phyloP scores from a whole-genome alignment of 2,888 invertebrate genomes.

The Eumacrocentrus americanus region DNA sequence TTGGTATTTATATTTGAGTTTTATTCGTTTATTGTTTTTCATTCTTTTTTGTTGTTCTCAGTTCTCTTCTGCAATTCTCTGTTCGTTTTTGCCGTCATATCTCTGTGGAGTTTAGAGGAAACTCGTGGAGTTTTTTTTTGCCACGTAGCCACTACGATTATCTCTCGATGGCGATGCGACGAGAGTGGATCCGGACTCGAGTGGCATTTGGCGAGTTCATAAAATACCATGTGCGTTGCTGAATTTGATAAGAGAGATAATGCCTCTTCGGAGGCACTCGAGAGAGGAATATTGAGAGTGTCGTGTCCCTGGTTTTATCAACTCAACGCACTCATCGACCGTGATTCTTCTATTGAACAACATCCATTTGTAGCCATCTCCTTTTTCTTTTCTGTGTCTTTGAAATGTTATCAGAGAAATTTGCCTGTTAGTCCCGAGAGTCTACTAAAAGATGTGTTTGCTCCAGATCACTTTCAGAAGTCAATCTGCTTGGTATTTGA shows the following conservation, averaged over 20 bases:
- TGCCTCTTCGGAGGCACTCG: constrained; percentile 16
- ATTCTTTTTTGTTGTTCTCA: no score
- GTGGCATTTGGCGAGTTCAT: constrained; percentile 29
- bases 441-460: no score
- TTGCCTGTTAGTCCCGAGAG: no score
- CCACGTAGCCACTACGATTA: constrained; percentile 3
- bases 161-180: constrained; percentile 8
- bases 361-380: not conserved
- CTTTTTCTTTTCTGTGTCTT: no score
- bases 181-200: constrained; percentile 22
- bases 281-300: constrained; percentile 11
- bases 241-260: constrained; percentile 43
- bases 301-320: constrained; percentile 9
- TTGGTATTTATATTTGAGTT: no score
- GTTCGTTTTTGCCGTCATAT: no score
- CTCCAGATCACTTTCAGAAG: no score
- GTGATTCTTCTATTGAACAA: constrained; percentile 5
- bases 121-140: constrained; percentile 8
- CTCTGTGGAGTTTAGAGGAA: no score
- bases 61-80: no score
- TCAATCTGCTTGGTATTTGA: no score
- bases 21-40: no score
- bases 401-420: no score
- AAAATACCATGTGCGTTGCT: constrained; percentile 42
- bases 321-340: constrained; percentile 5